Conservation (phyloP, 2,888 invertebrate genomes). For the Drosophila neonasuta region DNA sequence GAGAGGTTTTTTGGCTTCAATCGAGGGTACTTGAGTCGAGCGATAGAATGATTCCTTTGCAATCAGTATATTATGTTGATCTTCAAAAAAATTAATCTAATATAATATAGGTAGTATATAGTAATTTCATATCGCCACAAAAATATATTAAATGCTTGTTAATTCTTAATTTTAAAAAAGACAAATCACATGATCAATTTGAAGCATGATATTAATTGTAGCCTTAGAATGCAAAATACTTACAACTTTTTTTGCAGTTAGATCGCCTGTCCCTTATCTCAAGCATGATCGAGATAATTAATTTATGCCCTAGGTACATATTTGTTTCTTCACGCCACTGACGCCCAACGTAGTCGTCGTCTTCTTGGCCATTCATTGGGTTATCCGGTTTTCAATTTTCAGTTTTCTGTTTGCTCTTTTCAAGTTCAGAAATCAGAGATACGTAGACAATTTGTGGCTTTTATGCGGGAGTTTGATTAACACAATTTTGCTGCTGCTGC, state of each 20-base stretch:
- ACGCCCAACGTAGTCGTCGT: slow-evolving; percentile 6
- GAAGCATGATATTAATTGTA: slow-evolving; percentile 35
- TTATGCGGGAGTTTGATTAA: slow-evolving; percentile 77
- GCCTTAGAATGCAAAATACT: slow-evolving; percentile 40
- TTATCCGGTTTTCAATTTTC: slow-evolving; percentile 50
- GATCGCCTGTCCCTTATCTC: slow-evolving; percentile 37
- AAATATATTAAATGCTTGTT: not conserved
- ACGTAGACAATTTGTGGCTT: slow-evolving; percentile 52
- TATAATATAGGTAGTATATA: not conserved
- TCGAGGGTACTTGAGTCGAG: slow-evolving; percentile 6
- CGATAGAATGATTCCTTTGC: slow-evolving; percentile 12
- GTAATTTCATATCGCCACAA: not conserved
- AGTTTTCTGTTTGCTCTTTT: slow-evolving; percentile 42
- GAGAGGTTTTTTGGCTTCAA: slow-evolving; percentile 32
- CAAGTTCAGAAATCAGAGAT: slow-evolving; percentile 62
- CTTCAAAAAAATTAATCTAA: slow-evolving; percentile 1
- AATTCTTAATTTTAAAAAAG: slow-evolving; percentile 1
- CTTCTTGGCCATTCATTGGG: not conserved
- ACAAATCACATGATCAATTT: slow-evolving; percentile 40
- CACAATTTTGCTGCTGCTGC: slow-evolving; percentile 48
- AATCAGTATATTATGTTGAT: not conserved
- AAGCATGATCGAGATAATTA: slow-evolving; percentile 56
- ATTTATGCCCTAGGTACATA: slow-evolving; percentile 50
- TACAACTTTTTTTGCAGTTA: slow-evolving; percentile 4
- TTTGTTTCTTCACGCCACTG: slow-evolving; percentile 45